A percentile compares a stretch with the other conserved stretches of the same genome.
phyloP scores from a whole-genome alignment of 2,797 vertebrate species.

The Hephaestus fuliginosus region DNA sequence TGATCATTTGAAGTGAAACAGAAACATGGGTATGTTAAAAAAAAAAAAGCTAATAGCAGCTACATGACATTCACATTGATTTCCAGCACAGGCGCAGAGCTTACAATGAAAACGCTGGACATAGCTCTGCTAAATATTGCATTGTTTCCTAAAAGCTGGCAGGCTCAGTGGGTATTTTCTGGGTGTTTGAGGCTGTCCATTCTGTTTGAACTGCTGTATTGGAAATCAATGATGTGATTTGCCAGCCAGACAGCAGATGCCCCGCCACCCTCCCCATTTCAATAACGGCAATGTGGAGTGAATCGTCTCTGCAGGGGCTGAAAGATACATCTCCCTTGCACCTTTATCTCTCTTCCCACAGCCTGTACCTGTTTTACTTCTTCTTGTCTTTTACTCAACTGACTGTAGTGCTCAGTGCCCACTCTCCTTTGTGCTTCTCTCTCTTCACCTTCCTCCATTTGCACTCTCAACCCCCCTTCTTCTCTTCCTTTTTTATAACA shows the following conservation, averaged over 20 bases:
- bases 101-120: conserved; percentile 4
- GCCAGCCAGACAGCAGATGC: conserved; percentile 66
- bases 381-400: not conserved
- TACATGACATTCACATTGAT: not conserved
- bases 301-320: conserved; percentile 19
- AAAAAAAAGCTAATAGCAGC: not conserved
- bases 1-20: not conserved
- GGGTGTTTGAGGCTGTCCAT: conserved; percentile 30
- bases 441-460: conserved; percentile 30
- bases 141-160: conserved; percentile 35
- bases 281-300: conserved; percentile 26
- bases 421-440: conserved; percentile 13
- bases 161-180: conserved; percentile 45
- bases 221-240: conserved; percentile 79
- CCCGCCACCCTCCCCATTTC: conserved; percentile 41
- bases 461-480: conserved; percentile 1
- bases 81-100: not conserved
- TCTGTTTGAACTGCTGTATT: conserved; percentile 67
- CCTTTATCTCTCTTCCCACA: conserved; percentile 44
- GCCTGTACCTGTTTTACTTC: conserved; percentile 12
- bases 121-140: conserved; percentile 30
- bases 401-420: conserved; percentile 6
- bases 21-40: not conserved
- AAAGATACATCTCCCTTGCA: conserved; percentile 22
- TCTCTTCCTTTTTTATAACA: not conserved